Percentiles rank a stretch among this genome's conserved stretches.
phyloP scores from a whole-genome alignment of 1,140 invertebrate genomes.

The Drosophila erecta region DNA sequence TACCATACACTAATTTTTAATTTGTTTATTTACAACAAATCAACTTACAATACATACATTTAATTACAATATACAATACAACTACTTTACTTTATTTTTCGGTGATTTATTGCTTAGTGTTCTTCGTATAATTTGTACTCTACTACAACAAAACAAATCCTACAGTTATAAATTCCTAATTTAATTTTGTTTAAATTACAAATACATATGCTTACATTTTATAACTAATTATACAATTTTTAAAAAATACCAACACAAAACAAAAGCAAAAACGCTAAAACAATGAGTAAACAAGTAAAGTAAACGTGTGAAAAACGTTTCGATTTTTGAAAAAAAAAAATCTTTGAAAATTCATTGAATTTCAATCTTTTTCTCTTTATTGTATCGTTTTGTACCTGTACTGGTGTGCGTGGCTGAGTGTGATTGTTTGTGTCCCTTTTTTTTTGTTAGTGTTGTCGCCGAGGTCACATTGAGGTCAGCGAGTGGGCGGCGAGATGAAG shows the following conservation, averaged over 20 bases:
- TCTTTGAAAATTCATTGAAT: conserved; percentile 60
- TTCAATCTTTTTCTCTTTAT: conserved; percentile 31
- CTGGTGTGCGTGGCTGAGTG: conserved; percentile 17
- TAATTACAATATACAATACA: conserved; percentile 68
- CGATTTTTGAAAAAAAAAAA: conserved; percentile 69
- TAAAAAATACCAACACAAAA: conserved; percentile 52
- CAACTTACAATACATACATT: conserved; percentile 49
- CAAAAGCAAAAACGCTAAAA: conserved; percentile 59
- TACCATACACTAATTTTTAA: conserved; percentile 78
- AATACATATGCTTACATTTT: conserved; percentile 80
- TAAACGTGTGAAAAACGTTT: conserved; percentile 75
- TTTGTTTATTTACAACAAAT: conserved; percentile 75
- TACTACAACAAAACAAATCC: conserved; percentile 67
- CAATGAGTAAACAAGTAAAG: conserved; percentile 68
- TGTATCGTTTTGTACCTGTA: conserved; percentile 25
- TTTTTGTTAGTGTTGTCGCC: conserved; percentile 24
- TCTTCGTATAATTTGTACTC: conserved; percentile 75
- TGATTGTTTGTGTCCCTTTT: conserved; percentile 27
- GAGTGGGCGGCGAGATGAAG: conserved; percentile 5
- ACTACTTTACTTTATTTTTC: conserved; percentile 76
- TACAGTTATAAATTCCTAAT: conserved; percentile 80
- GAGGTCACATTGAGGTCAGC: conserved; percentile 16
- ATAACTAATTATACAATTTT: conserved; percentile 73
- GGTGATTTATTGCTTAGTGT: conserved; percentile 82
- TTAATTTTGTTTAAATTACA: conserved; percentile 82